A percentile compares a stretch with the other conserved stretches of the same genome.
Conservation (phyloP, 2,888 invertebrate genomes). For the Oxycera nigricornis region DNA sequence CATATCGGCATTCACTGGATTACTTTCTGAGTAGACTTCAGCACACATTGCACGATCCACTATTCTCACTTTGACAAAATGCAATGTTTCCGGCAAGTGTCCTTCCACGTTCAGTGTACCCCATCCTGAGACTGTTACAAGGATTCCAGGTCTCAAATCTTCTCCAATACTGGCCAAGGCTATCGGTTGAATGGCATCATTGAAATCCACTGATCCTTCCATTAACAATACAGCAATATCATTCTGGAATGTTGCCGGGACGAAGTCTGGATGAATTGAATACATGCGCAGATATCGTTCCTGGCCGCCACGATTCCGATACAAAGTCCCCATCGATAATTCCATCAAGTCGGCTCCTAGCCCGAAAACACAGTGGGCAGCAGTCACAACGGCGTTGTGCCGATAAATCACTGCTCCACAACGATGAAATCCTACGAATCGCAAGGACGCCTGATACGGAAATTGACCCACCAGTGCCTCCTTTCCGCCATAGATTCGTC, state of each 20-base stretch:
- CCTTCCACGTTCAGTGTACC: conserved; percentile 50
- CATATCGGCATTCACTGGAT: conserved; percentile 43
- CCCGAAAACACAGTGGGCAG: conserved; percentile 67
- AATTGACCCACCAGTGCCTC: conserved; percentile 50
- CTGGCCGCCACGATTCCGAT: conserved; percentile 54
- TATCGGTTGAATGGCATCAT: conserved; percentile 58
- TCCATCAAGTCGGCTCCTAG: conserved; percentile 49
- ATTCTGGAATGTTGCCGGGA: conserved; percentile 62
- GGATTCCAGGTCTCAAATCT: conserved; percentile 6
- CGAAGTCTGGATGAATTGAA: conserved; percentile 62
- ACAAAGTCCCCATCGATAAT: conserved; percentile 66
- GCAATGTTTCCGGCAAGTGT: conserved; percentile 52
- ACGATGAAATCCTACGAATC: conserved; percentile 60
- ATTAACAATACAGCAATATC: conserved; percentile 67
- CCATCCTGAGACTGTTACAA: conserved; percentile 44
- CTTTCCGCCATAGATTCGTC: conserved; percentile 57
- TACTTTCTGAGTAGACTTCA: conserved; percentile 54
- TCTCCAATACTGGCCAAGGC: conserved; percentile 56
- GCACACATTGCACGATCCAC: conserved; percentile 60
- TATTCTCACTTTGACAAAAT: conserved; percentile 63
- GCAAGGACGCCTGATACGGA: conserved; percentile 56
- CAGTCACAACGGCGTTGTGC: conserved; percentile 64
- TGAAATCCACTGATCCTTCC: conserved; percentile 59
- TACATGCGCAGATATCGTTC: background rate
- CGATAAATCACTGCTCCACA: conserved; percentile 67